phyloP scores from a whole-genome alignment of 2,113 vertebrate genomes.

The Lonchura striata region DNA sequence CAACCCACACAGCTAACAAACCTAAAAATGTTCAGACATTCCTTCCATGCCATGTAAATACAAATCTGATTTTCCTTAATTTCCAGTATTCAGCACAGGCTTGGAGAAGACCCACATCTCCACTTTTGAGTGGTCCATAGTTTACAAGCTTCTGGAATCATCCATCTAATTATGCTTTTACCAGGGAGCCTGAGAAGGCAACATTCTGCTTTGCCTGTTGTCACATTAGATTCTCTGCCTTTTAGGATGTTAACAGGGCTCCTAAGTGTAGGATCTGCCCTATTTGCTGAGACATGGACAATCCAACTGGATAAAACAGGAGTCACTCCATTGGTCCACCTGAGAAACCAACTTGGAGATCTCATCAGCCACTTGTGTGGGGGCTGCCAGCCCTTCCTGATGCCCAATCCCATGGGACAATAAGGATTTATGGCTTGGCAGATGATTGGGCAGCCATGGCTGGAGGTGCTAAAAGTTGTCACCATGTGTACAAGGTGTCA shows the following conservation, averaged over 20 bases:
- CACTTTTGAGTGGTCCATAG: background rate
- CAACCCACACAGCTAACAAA: background rate
- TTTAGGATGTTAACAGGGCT: background rate
- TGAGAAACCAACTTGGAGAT: background rate
- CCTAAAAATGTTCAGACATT: background rate
- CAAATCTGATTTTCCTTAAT: background rate
- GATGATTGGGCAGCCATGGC: background rate
- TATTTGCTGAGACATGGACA: background rate
- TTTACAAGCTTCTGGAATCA: background rate
- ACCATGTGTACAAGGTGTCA: background rate
- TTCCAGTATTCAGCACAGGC: background rate
- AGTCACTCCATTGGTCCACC: background rate
- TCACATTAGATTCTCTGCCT: background rate
- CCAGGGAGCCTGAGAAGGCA: background rate
- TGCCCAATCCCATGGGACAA: background rate
- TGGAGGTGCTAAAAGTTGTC: background rate
- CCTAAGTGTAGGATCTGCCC: background rate
- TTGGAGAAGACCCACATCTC: background rate
- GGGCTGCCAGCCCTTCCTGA: background rate
- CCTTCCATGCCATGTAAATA: background rate
- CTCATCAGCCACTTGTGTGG: fast-evolving
- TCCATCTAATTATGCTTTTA: background rate
- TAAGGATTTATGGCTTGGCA: background rate
- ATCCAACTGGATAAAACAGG: background rate
- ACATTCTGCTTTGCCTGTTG: background rate